A percentile compares a stretch with the other conserved stretches of the same genome.
phyloP scores from a whole-genome alignment of 2,113 vertebrate species.

The Dunckerocampus dactyliophorus region DNA sequence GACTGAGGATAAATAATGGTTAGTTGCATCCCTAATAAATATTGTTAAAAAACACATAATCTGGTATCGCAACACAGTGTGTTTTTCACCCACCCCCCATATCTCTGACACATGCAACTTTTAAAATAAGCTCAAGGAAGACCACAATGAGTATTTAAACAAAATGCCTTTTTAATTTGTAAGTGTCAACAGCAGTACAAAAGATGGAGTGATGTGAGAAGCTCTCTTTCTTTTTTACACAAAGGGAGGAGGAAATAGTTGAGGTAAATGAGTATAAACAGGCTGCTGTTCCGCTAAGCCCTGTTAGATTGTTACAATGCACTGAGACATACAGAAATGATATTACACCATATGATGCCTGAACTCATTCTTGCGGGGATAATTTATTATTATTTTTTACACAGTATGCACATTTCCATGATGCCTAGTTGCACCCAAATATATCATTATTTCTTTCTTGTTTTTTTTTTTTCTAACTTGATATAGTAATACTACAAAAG shows the following conservation, averaged over 20 bases:
- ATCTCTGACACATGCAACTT: background rate
- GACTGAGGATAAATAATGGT: too few species aligned
- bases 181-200: slow-evolving; percentile 99
- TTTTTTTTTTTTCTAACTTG: slow-evolving; percentile 75
- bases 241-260: slow-evolving; percentile 97
- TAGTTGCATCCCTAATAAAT: too few species aligned
- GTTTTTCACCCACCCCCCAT: too few species aligned
- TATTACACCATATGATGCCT: slow-evolving; percentile 84
- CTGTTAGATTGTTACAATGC: slow-evolving; percentile 81
- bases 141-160: slow-evolving; percentile 81
- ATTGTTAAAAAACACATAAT: too few species aligned
- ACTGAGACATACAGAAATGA: slow-evolving; percentile 81
- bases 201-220: slow-evolving; percentile 99
- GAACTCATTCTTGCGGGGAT: slow-evolving; percentile 83
- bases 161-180: slow-evolving; percentile 99
- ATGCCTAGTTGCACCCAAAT: slow-evolving; percentile 83
- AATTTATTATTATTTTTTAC: slow-evolving; percentile 57
- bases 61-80: too few species aligned
- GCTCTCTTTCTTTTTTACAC: slow-evolving; percentile 84
- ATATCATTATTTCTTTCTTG: slow-evolving; percentile 81
- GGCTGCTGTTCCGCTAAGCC: slow-evolving; percentile 80
- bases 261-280: slow-evolving; percentile 99
- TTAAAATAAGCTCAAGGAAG: background rate
- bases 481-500: slow-evolving; percentile 89
- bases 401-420: slow-evolving; percentile 78